A percentile compares a stretch with the other conserved stretches of the same genome.
These are phyloP conservation scores for Petrophora chlorosata DNA, from an alignment of 2,888 invertebrate species.

Conservation along the genomic window DNA sequence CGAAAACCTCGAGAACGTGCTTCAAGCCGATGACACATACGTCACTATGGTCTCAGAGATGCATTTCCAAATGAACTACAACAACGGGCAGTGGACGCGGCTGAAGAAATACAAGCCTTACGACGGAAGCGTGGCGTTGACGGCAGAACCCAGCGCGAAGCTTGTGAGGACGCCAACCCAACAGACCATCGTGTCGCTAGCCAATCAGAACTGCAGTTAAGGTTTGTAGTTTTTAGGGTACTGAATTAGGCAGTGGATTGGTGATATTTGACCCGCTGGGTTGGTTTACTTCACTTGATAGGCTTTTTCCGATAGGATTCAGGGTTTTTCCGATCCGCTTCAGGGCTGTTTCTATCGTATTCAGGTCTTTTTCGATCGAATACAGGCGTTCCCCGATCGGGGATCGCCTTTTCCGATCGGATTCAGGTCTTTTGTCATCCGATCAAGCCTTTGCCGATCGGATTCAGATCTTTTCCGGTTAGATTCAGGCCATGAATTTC, in stretches of 20 bases:
- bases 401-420: no score
- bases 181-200: conserved; percentile 71
- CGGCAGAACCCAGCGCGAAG: conserved; percentile 73
- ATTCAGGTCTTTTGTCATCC: no score
- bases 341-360: no score
- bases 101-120: conserved; percentile 94
- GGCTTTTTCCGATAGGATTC: no score
- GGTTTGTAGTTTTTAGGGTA: conserved; percentile 13
- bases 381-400: no score
- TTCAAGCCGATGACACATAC: conserved; percentile 92
- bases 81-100: conserved; percentile 97
- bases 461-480: no score
- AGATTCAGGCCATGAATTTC: no score
- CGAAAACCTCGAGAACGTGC: conserved; percentile 94
- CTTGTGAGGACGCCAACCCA: conserved; percentile 72
- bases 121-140: conserved; percentile 81
- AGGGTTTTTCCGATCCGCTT: no score
- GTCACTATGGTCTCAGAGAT: conserved; percentile 94
- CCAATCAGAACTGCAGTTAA: conserved; percentile 75
- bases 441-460: no score
- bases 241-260: conserved; percentile 10
- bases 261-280: no score
- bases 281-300: no score
- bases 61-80: conserved; percentile 99
- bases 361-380: no score